Conservation (phyloP, 2,797 vertebrate genomes). For the Phylloscopus collybita region DNA sequence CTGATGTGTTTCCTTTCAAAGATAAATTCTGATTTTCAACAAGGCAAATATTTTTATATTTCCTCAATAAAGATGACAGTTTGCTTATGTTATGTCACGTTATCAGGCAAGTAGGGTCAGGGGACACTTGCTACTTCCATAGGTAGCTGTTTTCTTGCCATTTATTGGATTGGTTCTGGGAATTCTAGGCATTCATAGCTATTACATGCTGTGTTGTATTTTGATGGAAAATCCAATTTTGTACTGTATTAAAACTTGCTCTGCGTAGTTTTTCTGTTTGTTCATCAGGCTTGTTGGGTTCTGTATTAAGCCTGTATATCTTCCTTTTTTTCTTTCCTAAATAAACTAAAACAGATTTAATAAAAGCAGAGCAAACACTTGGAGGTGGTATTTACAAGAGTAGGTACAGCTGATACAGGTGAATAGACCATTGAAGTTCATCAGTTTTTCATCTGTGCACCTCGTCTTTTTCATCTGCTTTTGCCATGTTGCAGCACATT, state of each 20-base stretch:
- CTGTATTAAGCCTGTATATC: neutral
- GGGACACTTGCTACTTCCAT: neutral
- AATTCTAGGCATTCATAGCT: neutral
- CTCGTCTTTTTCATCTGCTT: neutral
- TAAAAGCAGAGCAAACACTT: neutral
- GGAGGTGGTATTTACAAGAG: neutral
- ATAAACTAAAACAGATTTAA: neutral
- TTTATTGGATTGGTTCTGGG: neutral
- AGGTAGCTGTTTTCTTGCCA: neutral
- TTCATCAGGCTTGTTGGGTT: neutral
- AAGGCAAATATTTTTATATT: neutral
- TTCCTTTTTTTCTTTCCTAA: neutral
- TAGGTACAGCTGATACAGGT: neutral
- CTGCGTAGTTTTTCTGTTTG: neutral
- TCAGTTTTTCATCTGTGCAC: neutral
- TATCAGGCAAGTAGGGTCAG: neutral
- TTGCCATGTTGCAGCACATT: neutral
- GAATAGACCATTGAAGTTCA: neutral
- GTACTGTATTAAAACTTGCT: neutral
- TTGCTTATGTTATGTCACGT: neutral
- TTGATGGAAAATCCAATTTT: neutral
- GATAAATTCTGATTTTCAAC: neutral
- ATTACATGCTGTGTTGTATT: neutral
- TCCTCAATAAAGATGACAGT: neutral
- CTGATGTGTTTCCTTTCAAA: neutral